phyloP scores from a whole-genome alignment of 1,140 invertebrate genomes.

The Aphaenogaster floridana region DNA sequence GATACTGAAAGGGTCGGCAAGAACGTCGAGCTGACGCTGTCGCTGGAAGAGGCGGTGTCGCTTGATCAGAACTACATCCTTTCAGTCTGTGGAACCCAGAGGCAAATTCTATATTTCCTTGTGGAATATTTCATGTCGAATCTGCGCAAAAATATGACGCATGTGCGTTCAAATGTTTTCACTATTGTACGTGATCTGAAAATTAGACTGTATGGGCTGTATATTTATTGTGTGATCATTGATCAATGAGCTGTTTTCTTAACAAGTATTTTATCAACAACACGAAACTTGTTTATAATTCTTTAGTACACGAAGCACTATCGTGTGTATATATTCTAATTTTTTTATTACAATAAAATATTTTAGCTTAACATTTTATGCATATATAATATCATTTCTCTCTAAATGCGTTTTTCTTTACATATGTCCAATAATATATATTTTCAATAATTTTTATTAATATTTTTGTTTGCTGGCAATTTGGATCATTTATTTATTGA shows the following conservation, averaged over 20 bases:
- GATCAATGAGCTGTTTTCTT: neutral
- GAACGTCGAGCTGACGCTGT: slow-evolving; percentile 71
- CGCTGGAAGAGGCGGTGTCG: slow-evolving; percentile 76
- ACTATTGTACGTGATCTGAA: neutral
- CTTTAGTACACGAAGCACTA: neutral
- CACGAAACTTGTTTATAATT: neutral
- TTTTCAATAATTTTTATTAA: neutral
- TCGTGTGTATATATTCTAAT: neutral
- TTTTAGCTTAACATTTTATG: too few species aligned
- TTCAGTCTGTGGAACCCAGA: slow-evolving; percentile 80
- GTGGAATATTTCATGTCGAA: slow-evolving; percentile 48
- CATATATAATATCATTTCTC: neutral
- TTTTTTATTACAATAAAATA: neutral
- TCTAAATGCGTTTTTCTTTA: neutral
- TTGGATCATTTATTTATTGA: neutral
- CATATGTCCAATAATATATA: neutral
- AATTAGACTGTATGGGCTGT: neutral
- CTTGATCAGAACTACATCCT: slow-evolving; percentile 80
- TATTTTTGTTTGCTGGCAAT: neutral
- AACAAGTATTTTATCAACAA: neutral
- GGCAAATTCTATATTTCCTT: slow-evolving; percentile 62
- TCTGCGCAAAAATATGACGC: slow-evolving; percentile 17
- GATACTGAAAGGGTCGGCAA: slow-evolving; percentile 37
- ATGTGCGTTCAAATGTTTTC: neutral
- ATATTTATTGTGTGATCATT: too few species aligned